Evolutionary conservation across 2,888 invertebrate species (phyloP), one percentile per base, ranked within the genome.

Genomic region (Plebejus anna): DNA sequence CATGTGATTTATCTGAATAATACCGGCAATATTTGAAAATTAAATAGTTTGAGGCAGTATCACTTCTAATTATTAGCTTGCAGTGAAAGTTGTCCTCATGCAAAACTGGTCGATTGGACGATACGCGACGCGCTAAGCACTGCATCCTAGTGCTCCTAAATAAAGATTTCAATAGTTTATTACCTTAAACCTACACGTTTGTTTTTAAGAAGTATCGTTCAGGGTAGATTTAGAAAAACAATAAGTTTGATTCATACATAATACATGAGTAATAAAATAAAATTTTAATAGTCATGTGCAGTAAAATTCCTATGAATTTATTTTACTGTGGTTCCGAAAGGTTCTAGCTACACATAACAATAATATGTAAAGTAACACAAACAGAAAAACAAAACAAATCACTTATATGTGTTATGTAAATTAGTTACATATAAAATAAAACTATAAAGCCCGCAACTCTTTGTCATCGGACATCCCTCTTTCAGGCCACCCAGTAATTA

Each of bases 61-160:
- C 11, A 66, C 16, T 66, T 59, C 47, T 38, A 71, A 28, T 47
- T 72, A 72, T 13, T 72, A 72, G 9, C 16, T 55, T 77, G 76
- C 71, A 47, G 80, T 81, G 81, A 80, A 81, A 79, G 80, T 79
- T 76, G 57, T 66, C 47, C 76, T 76, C 61, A 71, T 66, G 66
- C 59, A 73, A 79, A 78, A 78, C 78, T 78, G 77, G 71, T 78
- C 78, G 75, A 75, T 66, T 55, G 70, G 61, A 76, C 57, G 61
- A 77, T 13, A 75, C 70, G 61, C 70, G 38, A 75, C 72, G 32
- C 59, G 36, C 28, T 38, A 61, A 70, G 59, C 16, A 59, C 22
- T 22, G n/a, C 66, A 66, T 59, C 38, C 11, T 16, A 71, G 38
- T 76, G 51, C 4, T 51, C 11, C 3, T 16, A 51, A 13, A 16